Conservation (phyloP, 2,888 invertebrate genomes). For the Sphecodes monilicornis region DNA sequence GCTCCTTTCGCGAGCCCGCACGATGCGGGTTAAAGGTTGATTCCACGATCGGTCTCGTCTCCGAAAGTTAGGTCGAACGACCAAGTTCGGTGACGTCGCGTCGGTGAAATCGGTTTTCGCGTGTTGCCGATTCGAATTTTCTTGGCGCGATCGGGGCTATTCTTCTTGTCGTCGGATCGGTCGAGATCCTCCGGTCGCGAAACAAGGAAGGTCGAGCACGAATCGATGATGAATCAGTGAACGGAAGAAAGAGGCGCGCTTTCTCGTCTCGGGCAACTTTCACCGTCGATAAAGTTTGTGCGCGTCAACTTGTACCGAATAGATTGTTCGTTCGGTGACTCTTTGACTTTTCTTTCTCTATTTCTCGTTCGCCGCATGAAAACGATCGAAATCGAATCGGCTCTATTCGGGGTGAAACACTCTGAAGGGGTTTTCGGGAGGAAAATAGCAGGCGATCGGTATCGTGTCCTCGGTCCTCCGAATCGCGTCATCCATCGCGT, state of each 20-base stretch:
- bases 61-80: background rate
- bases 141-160: background rate
- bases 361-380: background rate
- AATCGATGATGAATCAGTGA: slow-evolving; percentile 82
- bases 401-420: background rate
- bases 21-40: slow-evolving; percentile 26
- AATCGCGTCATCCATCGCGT: background rate
- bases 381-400: background rate
- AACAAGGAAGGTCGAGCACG: slow-evolving; percentile 39
- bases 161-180: background rate
- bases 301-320: slow-evolving; percentile 74
- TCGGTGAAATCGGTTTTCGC: background rate
- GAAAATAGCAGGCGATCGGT: background rate
- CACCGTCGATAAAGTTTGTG: slow-evolving; percentile 82
- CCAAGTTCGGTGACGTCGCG: background rate
- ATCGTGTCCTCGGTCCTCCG: background rate
- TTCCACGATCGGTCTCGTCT: background rate
- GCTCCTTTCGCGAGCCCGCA: slow-evolving; percentile 12
- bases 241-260: slow-evolving; percentile 83
- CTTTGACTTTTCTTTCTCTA: background rate
- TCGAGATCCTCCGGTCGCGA: background rate
- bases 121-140: background rate
- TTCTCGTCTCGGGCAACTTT: slow-evolving; percentile 83
- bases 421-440: background rate
- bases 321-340: slow-evolving; percentile 38